These are phyloP conservation scores for Clostera curtula DNA, from an alignment of 2,888 invertebrate genomes.

Conservation along the genomic window DNA sequence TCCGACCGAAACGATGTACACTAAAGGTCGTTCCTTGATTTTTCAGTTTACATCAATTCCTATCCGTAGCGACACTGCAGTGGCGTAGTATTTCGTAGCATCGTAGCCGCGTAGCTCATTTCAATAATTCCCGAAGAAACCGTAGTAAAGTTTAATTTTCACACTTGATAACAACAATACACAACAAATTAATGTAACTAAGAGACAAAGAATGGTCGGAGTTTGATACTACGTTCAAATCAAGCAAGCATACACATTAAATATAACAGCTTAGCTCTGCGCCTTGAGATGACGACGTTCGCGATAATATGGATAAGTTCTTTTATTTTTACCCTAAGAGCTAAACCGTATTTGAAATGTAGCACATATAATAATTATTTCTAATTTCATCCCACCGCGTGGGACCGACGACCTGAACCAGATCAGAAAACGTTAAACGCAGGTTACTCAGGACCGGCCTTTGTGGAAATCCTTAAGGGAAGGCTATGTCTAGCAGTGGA, in stretches of 20 bases:
- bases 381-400: no score
- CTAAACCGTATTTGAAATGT: no score
- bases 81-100: slow-evolving; percentile 23
- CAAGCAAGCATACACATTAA: slow-evolving; percentile 68
- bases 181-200: slow-evolving; percentile 69
- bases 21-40: no score
- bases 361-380: no score
- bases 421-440: no score
- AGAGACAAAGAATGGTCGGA: slow-evolving; percentile 65
- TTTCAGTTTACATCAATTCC: not conserved
- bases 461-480: no score
- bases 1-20: no score
- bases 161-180: slow-evolving; percentile 55
- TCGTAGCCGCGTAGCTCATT: slow-evolving; percentile 41
- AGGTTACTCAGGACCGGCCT: no score
- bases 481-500: no score
- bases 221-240: slow-evolving; percentile 75
- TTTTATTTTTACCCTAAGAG: no score
- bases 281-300: slow-evolving; percentile 46
- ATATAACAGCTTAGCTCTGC: slow-evolving; percentile 62
- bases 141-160: slow-evolving; percentile 60
- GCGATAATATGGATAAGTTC: slow-evolving; percentile 32
- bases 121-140: slow-evolving; percentile 31
- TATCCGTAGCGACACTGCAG: slow-evolving; percentile 19
- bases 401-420: no score